Evolutionary conservation across 1,140 invertebrate genomes (phyloP).

Genomic region (Cydia splendana): DNA sequence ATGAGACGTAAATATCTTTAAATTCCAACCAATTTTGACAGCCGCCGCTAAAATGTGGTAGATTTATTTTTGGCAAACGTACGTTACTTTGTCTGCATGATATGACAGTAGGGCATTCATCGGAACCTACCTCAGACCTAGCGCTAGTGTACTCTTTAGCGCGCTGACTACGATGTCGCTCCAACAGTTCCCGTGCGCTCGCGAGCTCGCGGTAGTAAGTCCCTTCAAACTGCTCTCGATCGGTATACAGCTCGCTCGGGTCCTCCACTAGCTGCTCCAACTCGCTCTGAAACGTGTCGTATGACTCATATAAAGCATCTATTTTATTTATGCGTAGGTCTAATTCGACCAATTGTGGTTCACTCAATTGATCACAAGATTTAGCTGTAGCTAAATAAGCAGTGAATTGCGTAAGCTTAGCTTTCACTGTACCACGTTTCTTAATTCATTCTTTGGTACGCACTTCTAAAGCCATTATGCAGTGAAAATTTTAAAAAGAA

Average conservation of each 20-base stretch:
- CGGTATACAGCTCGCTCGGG: not conserved
- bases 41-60: too few relatives aligned
- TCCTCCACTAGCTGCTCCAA: conserved; percentile 16
- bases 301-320: not conserved
- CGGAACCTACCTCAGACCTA: not conserved
- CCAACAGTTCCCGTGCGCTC: not conserved
- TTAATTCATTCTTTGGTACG: not conserved
- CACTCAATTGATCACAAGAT: not conserved
- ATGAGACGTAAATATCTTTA: conserved; percentile 25
- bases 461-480: not conserved
- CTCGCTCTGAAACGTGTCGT: conserved; percentile 10
- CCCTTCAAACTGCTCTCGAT: not conserved
- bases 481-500: too few relatives aligned
- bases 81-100: not conserved
- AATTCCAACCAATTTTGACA: conserved; percentile 28
- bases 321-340: not conserved
- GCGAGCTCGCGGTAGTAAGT: not conserved
- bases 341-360: not conserved
- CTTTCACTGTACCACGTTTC: conserved; percentile 16
- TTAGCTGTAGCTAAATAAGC: not conserved
- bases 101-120: not conserved
- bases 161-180: not conserved
- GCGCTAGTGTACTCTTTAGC: not conserved
- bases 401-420: conserved; percentile 18
- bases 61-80: conserved; percentile 11